Conservation (phyloP, 2,888 invertebrate species). For the Bugulina stolonifera region DNA sequence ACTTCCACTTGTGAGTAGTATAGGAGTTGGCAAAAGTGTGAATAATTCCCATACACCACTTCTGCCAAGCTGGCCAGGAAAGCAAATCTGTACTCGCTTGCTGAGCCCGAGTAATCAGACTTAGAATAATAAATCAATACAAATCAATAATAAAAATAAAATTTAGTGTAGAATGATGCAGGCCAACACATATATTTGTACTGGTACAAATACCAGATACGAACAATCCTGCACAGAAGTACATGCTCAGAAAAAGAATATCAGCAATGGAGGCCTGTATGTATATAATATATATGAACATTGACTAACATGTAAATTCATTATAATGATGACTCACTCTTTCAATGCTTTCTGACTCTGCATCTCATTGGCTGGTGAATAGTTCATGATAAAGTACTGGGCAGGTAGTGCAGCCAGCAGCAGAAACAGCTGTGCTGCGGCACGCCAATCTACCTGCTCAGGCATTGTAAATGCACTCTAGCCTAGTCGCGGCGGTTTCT, state of each 20-base stretch:
- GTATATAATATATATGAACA: background rate
- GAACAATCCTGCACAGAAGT: too few relatives aligned
- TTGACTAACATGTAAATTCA: too few relatives aligned
- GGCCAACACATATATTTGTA: too few relatives aligned
- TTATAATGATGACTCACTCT: constrained; percentile 28
- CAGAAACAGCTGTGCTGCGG: constrained; percentile 43
- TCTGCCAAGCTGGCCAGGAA: constrained; percentile 45
- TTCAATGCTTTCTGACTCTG: constrained; percentile 31
- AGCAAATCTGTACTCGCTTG: constrained; percentile 43
- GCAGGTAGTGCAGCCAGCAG: constrained; percentile 50
- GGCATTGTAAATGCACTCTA: too few relatives aligned
- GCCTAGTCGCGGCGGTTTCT: too few relatives aligned
- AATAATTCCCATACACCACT: constrained; percentile 36
- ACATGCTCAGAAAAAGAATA: too few relatives aligned
- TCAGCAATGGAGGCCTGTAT: too few relatives aligned
- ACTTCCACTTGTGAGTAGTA: background rate
- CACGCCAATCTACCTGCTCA: constrained; percentile 36
- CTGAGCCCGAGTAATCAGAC: constrained; percentile 38
- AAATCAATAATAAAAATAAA: too few relatives aligned
- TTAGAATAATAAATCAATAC: too few relatives aligned
- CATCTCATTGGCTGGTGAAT: constrained; percentile 37
- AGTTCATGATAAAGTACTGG: constrained; percentile 49
- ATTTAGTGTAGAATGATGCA: too few relatives aligned
- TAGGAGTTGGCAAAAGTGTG: background rate
- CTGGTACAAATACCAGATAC: too few relatives aligned